Evolutionary conservation across 2,888 invertebrate genomes (phyloP).

Genomic region (Scelioninae gen. 1): DNA sequence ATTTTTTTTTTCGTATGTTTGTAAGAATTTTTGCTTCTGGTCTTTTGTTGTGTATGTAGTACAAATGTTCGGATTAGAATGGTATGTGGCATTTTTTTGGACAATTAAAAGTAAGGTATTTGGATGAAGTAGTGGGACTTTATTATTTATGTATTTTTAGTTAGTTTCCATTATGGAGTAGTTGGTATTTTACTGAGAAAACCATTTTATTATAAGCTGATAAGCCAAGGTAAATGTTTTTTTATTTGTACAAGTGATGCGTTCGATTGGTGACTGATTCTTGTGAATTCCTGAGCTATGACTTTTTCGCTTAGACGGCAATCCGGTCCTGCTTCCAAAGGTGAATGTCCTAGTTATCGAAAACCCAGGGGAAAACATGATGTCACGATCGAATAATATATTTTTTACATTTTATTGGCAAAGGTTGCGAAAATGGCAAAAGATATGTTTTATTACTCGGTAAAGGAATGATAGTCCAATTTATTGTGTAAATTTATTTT

Average conservation of each 20-base stretch:
- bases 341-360: conserved; percentile 61
- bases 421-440: conserved; percentile 7
- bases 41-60: no score
- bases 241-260: conserved; percentile 32
- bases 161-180: no score
- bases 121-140: no score
- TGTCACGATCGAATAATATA: conserved; percentile 19
- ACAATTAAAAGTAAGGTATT: no score
- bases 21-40: no score
- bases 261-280: conserved; percentile 17
- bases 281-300: conserved; percentile 56
- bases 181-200: no score
- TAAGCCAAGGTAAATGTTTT: conserved; percentile 1
- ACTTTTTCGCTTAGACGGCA: conserved; percentile 57
- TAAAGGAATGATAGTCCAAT: not conserved
- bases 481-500: not conserved
- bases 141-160: no score
- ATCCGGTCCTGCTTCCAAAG: conserved; percentile 46
- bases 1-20: no score
- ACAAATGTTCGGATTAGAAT: no score
- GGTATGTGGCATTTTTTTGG: no score
- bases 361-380: conserved; percentile 26
- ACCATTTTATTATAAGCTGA: not conserved
- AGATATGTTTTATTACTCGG: not conserved
- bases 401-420: conserved; percentile 9